Evolutionary conservation across 2,797 vertebrate genomes (phyloP).

Genomic region (Limnodromus scolopaceus): DNA sequence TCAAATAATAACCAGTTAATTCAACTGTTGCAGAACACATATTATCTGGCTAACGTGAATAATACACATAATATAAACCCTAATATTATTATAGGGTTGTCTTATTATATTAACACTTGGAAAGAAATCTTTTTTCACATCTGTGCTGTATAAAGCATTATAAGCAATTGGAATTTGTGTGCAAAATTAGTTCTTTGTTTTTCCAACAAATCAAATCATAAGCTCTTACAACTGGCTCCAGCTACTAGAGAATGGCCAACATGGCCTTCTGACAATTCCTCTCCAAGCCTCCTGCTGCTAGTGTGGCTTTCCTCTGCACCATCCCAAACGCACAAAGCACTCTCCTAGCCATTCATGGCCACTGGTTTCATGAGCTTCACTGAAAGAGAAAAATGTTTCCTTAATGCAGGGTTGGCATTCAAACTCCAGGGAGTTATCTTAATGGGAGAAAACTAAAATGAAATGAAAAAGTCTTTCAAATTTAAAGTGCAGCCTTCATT

Average conservation of each 20-base stretch:
- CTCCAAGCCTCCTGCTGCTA: not conserved
- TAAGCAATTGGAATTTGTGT: not conserved
- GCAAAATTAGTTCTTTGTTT: not conserved
- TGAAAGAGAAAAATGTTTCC: not conserved
- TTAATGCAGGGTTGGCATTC: not conserved
- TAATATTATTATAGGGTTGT: not conserved
- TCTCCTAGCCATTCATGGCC: not conserved
- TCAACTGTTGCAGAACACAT: not conserved
- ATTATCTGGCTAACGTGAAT: not conserved
- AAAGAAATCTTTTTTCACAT: not conserved
- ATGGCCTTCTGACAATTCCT: not conserved
- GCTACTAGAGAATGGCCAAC: not conserved
- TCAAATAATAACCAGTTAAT: not conserved
- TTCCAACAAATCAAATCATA: not conserved
- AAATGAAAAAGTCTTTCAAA: not conserved
- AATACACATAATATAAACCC: not conserved
- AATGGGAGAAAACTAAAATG: not conserved
- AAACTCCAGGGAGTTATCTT: not conserved
- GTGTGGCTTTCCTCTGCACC: not conserved
- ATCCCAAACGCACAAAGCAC: not conserved
- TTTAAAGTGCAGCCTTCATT: not conserved
- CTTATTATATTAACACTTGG: not conserved
- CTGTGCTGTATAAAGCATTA: not conserved
- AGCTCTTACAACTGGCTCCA: not conserved
- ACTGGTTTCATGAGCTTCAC: not conserved